Conservation (phyloP, 2,888 invertebrate genomes). For the Adelphocoris suturalis region DNA sequence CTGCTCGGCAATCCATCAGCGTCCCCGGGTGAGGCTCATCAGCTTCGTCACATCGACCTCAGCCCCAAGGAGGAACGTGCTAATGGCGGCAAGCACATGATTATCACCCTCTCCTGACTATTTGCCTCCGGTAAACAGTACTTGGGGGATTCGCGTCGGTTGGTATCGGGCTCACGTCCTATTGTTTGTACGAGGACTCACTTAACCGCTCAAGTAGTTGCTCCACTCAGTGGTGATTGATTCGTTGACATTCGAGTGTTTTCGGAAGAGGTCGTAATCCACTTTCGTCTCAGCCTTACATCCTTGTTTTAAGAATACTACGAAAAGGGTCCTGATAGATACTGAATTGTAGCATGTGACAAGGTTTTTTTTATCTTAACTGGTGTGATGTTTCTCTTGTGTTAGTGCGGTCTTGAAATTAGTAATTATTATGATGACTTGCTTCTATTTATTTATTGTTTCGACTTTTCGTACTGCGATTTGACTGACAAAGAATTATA, state of each 20-base stretch:
- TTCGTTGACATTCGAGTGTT: constrained; percentile 5
- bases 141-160: background rate
- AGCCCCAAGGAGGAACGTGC: background rate
- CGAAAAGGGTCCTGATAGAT: no score
- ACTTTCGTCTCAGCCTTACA: no score
- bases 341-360: no score
- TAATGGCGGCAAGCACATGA: constrained; percentile 20
- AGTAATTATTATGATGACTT: no score
- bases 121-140: constrained; percentile 27
- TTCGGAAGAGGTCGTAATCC: background rate
- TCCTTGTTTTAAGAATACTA: no score
- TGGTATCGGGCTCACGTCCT: background rate
- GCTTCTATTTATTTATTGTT: no score
- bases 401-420: no score
- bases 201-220: constrained; percentile 24
- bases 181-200: constrained; percentile 31
- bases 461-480: no score
- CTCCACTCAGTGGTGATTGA: background rate
- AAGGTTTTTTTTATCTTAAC: no score
- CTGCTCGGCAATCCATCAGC: background rate
- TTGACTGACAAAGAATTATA: no score
- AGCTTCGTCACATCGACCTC: background rate
- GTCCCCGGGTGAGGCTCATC: constrained; percentile 1
- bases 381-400: no score
- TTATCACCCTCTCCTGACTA: constrained; percentile 23